These are phyloP conservation scores for Chorisops tibialis DNA, from an alignment of 2,888 invertebrate genomes.

Conservation along the genomic window DNA sequence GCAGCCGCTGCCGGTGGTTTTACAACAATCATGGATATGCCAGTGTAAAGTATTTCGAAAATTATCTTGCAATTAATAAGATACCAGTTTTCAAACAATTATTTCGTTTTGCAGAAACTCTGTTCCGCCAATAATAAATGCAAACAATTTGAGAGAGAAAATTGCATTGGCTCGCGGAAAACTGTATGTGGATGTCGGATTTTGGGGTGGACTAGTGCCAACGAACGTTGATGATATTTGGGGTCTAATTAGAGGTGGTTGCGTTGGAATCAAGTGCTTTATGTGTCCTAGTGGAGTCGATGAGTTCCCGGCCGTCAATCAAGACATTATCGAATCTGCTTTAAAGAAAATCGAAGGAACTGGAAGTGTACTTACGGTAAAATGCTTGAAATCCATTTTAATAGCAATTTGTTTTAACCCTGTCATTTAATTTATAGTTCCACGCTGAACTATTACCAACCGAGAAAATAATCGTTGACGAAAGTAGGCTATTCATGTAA, in stretches of 20 bases:
- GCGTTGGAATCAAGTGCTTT: slow-evolving; percentile 73
- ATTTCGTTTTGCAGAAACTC: slow-evolving; percentile 57
- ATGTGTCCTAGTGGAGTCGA: slow-evolving; percentile 66
- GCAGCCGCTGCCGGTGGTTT: slow-evolving; percentile 71
- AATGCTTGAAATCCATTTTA: slow-evolving; percentile 36
- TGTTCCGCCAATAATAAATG: slow-evolving; percentile 66
- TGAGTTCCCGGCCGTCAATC: slow-evolving; percentile 63
- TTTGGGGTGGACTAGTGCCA: slow-evolving; percentile 77
- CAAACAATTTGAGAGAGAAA: slow-evolving; percentile 61
- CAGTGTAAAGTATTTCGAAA: slow-evolving; percentile 54
- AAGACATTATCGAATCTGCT: slow-evolving; percentile 58
- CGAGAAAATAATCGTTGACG: slow-evolving; percentile 37
- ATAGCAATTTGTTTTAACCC: neutral
- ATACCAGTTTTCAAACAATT: neutral
- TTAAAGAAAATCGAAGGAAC: slow-evolving; percentile 59
- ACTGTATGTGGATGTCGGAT: slow-evolving; percentile 67
- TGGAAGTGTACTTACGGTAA: slow-evolving; percentile 63
- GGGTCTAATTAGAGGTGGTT: slow-evolving; percentile 61
- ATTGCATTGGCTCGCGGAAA: slow-evolving; percentile 58
- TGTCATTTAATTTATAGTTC: slow-evolving; percentile 54
- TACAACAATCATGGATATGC: slow-evolving; percentile 70
- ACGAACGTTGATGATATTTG: slow-evolving; percentile 62
- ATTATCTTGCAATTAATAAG: neutral
- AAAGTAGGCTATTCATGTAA: slow-evolving; percentile 24
- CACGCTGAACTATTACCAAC: slow-evolving; percentile 65